A percentile compares a stretch with the other conserved stretches of the same genome.
These are phyloP conservation scores for Columba janthina DNA, from an alignment of 2,113 vertebrate species.

Conservation along the genomic window DNA sequence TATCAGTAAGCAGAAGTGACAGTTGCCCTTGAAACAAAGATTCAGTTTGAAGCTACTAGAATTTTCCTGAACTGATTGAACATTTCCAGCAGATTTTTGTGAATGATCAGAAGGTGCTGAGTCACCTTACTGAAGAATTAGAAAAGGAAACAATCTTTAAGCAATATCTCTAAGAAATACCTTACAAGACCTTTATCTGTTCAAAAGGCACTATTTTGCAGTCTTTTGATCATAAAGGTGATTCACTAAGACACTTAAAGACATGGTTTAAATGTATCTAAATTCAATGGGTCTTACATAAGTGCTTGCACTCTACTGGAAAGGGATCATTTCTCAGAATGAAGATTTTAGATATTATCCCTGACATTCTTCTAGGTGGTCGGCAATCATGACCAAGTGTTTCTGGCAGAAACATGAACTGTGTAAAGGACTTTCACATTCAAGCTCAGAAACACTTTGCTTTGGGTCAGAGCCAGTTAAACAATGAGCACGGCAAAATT, in stretches of 20 bases:
- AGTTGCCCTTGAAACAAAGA: slow-evolving; percentile 11
- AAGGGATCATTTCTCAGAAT: not conserved
- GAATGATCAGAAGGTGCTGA: slow-evolving; percentile 34
- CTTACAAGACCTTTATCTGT: not conserved
- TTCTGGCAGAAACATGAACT: not conserved
- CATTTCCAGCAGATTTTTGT: slow-evolving; percentile 15
- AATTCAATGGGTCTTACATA: not conserved
- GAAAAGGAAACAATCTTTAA: slow-evolving; percentile 3
- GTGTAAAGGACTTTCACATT: not conserved
- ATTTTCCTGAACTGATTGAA: slow-evolving; percentile 48
- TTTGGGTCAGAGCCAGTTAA: not conserved
- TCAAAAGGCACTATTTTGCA: not conserved
- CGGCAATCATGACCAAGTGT: not conserved
- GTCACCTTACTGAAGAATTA: slow-evolving; percentile 42
- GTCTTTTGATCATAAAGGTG: not conserved
- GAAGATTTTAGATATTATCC: not conserved
- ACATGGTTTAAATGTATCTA: not conserved
- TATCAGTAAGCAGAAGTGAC: slow-evolving; percentile 56
- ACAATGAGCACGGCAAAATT: not conserved
- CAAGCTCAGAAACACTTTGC: not conserved
- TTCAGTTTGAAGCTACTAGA: slow-evolving; percentile 47
- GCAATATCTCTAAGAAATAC: not conserved
- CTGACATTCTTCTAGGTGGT: not conserved
- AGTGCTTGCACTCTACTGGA: not conserved
- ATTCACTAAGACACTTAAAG: not conserved